Evolutionary conservation across 2,797 vertebrate species (phyloP), one percentile per base, ranked within the genome.

Genomic region (Esox masquinongy): DNA sequence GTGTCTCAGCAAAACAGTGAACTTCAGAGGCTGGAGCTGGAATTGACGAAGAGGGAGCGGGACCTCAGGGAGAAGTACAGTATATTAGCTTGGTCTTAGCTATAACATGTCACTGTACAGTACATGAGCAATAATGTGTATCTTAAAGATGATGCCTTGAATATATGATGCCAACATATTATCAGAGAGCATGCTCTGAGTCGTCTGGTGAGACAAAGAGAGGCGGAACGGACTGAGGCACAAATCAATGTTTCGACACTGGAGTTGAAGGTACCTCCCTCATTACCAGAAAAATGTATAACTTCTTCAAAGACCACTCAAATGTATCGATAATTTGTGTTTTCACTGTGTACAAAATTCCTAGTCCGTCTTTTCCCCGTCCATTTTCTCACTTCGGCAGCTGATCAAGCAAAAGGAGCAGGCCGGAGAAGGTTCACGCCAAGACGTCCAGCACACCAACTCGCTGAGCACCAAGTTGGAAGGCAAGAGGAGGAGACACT

Each of bases 21-120:
- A 66, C 80, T 88, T 50, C 73, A 88, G 77, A 85, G 79, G 26
- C 78, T 93, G 82, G 90, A 88, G 77, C 79, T 89, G 69, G 81
- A 86, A 59, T 82, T 92, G 66, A 24, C 72, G 59, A 76, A 87
- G 12, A 87, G 74, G 77, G 90, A 92, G 43, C 80, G 88, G 56
- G 85, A 93, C 70, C 73, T 93, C 51, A 83, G 72, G 26, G 81
- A 90, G 78, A 93, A 83, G 93, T 93, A 82, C 1, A 73, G 89
- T 50, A 22, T 36, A 34, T 4, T 0, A 83, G 29, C 43, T 47
- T 47, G 43, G 0, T 39, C 15, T 29, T 74, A 26, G 12, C 66
- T 70, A 16, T n/a, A 11, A 15, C 22, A 29, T 17, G 47, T n/a
- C 6, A 2, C 1, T 47, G 43, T 47, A 14, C 43, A 47, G 43